Evolutionary conservation across 2,113 vertebrate genomes (phyloP), one percentile per base, ranked within the genome.

Genomic region (Smithornis capensis): DNA sequence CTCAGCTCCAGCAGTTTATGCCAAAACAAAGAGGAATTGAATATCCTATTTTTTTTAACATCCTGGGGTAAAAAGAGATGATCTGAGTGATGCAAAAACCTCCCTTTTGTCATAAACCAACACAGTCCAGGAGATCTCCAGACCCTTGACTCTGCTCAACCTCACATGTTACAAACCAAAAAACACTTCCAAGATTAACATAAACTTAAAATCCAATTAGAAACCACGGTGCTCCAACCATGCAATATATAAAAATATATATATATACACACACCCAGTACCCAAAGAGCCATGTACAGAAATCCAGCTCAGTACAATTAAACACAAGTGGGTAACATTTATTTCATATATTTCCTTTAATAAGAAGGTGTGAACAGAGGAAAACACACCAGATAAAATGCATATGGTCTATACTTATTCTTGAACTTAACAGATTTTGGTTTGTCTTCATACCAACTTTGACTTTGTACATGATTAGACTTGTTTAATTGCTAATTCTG

Each of bases 401-500:
- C 70, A 60, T 3, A 79, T 6, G 59, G 75, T 83, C 92, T 80
- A 87, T 92, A 97, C 84, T 95, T 85, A 83, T 95, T 80, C 94
- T 92, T 91, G 96, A 84, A 95, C 55, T 91, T 90, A 90, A 96
- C 85, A 92, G 94, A 81, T 85, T 89, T 85, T 13, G 76, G 70
- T 86, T 92, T 62, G 87, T 93, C 91, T 96, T 94, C 83, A 91
- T 69, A 53, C 95, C 93, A 96, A 97, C 95, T 97, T 96, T 88
- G 83, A 96, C 90, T 96, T 95, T 97, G 92, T 95, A 76, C 88
- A 63, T 91, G 89, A 96, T 73, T 90, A 94, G 85, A 81, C 87
- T 81, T 91, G 91, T 94, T 93, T 97, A 94, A 97, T 69, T 87
- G 94, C 94, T 77, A 96, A 96, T 95, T 97, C 97, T 87, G 94